Base-by-base conservation (phyloP, 2,797 vertebrate species). In the Smutsia gigantea region DNA sequence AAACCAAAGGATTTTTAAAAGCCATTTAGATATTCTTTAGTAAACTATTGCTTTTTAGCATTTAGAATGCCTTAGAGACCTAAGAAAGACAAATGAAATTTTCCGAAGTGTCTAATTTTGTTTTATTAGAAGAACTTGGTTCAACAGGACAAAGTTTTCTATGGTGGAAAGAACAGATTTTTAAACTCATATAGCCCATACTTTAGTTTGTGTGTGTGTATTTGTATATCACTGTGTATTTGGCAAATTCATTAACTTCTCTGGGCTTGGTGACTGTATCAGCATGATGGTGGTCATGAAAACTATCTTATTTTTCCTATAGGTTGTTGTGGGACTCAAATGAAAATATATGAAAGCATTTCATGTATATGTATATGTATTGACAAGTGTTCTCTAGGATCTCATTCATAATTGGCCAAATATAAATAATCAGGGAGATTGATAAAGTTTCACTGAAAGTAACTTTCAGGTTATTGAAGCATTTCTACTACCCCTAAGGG, bases 51-150 rank as follows among this genome's bases (percentile, higher is more conserved):
- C 31, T 96, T 88, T 95, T 42, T 12, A 75, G 14, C 25, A 55
- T 75, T 82, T 8, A 83, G 31, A 88, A 82, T 88, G 77, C 1
- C 14, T 17, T n/a, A 90, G 78, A 78, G 42, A 78, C 21, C 31
- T 86, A 79, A 91, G 55, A 83, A 94, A 85, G 69, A 34, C 34
- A 78, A 78, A 37, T 64, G n/a, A 84, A 49, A 1, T n/a, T 97
- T 95, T 78, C 23, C 61, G 55, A 55, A 69, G 51, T 61, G 37
- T 77, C 14, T 71, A 37, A 61, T 75, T 91, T 93, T 82, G 42
- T 12, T 95, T 37, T 92, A 39, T 90, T 92, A 59, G 15, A 93
- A 87, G 81, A 87, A 57, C 2, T 59, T n/a, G 18, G 2, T 31
- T 61, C 14, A 39, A 64, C 7, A 64, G 25, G 15, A 9, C 29